Percentiles rank a stretch among this genome's conserved stretches.
These are phyloP conservation scores for Cyclophora albipunctata DNA, from an alignment of 2,888 invertebrate genomes.

Conservation along the genomic window DNA sequence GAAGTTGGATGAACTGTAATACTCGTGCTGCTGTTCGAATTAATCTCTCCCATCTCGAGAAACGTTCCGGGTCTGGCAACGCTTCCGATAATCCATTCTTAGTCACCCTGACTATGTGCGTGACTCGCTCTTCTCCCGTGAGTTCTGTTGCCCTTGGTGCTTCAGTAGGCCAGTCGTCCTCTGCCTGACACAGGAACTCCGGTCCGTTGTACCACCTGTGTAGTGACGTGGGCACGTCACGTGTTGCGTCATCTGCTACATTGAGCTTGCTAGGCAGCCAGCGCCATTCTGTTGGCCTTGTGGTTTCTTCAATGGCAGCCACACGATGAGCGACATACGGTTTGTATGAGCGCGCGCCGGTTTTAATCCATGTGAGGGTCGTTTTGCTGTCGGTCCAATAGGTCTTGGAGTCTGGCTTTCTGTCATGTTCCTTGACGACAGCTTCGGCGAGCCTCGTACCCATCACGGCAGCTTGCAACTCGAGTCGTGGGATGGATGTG, in stretches of 20 bases:
- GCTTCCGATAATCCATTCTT: neutral
- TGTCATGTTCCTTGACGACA: constrained; percentile 6
- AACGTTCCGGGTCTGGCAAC: neutral
- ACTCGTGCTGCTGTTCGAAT: neutral
- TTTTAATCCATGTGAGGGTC: neutral
- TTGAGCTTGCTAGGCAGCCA: constrained; percentile 14
- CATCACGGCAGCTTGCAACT: constrained; percentile 4
- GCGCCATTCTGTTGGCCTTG: constrained; percentile 7
- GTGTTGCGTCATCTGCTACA: constrained; percentile 13
- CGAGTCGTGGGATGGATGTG: constrained; percentile 2
- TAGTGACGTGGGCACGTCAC: neutral
- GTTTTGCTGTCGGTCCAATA: neutral
- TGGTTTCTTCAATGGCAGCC: constrained; percentile 13
- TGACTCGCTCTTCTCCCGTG: neutral
- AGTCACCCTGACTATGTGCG: neutral
- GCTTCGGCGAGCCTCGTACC: constrained; percentile 5
- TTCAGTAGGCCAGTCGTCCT: neutral
- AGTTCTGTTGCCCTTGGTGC: too few relatives aligned
- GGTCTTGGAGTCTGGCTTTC: neutral
- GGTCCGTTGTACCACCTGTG: constrained; percentile 2
- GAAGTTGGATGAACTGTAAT: neutral
- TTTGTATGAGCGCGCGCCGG: neutral
- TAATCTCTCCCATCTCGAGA: neutral
- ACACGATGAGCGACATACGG: constrained; percentile 10
- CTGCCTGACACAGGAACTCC: neutral